These are phyloP conservation scores for Apodemus agrarius DNA, from an alignment of 2,797 vertebrate genomes.

Conservation along the genomic window DNA sequence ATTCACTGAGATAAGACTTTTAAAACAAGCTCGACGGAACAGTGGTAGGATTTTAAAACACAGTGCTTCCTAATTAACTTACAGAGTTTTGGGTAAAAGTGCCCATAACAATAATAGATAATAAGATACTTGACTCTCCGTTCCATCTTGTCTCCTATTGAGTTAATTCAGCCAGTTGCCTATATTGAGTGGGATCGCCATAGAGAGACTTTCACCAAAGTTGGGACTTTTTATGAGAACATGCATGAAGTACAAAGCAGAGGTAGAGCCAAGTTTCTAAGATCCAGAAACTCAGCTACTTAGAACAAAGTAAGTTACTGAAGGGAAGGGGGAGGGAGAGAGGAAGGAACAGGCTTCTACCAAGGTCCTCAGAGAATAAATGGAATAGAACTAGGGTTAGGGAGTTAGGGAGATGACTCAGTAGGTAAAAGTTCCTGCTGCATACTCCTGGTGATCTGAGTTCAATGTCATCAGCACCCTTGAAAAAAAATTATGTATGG, in stretches of 20 bases:
- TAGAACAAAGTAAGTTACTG: not conserved
- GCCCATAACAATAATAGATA: not conserved
- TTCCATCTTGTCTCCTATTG: not conserved
- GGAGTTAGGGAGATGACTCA: not conserved
- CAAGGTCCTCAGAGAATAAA: not conserved
- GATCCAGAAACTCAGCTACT: not conserved
- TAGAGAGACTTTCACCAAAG: not conserved
- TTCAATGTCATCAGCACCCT: not conserved
- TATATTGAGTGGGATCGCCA: not conserved
- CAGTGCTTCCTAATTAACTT: not conserved
- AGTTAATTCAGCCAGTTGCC: not conserved
- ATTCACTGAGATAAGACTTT: not conserved
- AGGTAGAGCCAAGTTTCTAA: not conserved
- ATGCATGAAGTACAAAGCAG: not conserved
- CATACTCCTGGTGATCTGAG: not conserved
- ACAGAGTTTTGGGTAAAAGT: not conserved
- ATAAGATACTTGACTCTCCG: not conserved
- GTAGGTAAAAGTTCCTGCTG: not conserved
- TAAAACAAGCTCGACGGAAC: not conserved
- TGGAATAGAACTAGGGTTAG: accelerated
- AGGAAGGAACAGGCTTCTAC: not conserved
- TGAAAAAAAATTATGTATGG: not conserved
- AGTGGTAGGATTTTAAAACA: not conserved
- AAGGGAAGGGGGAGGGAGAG: no score
- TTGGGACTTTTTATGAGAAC: not conserved